These are phyloP conservation scores for Drosophila santomea DNA, from an alignment of 1,140 invertebrate genomes.

Conservation along the genomic window DNA sequence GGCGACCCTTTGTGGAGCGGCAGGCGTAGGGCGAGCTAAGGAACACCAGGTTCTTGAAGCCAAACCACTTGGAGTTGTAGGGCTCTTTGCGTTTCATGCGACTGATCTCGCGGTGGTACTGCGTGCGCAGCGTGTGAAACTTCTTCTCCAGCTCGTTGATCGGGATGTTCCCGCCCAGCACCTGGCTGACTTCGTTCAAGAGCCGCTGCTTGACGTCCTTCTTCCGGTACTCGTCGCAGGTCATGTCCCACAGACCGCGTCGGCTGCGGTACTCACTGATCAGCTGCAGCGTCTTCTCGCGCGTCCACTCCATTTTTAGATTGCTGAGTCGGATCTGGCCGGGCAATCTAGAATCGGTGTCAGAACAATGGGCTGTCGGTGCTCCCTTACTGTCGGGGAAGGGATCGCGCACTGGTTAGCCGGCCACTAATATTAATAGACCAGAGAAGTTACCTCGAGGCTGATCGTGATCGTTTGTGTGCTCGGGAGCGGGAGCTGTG, in stretches of 20 bases:
- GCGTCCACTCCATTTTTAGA: conserved; percentile 84
- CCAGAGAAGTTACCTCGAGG: conserved; percentile 41
- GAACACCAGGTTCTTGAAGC: conserved; percentile 79
- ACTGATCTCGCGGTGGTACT: conserved; percentile 83
- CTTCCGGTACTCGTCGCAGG: conserved; percentile 82
- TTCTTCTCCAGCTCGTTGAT: conserved; percentile 80
- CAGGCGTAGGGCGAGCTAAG: conserved; percentile 80
- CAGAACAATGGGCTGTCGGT: conserved; percentile 37
- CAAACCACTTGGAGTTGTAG: conserved; percentile 84
- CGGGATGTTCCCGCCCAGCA: conserved; percentile 72
- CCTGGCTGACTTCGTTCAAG: conserved; percentile 69
- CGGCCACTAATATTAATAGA: conserved; percentile 36
- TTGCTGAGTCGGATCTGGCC: conserved; percentile 41
- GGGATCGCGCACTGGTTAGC: conserved; percentile 28
- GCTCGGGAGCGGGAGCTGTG: conserved; percentile 7
- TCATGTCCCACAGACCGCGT: conserved; percentile 83
- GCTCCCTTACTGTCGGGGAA: conserved; percentile 43
- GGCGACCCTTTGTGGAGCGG: conserved; percentile 68
- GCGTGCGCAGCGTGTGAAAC: conserved; percentile 80
- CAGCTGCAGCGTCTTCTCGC: conserved; percentile 77
- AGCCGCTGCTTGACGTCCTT: conserved; percentile 81
- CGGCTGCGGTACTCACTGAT: conserved; percentile 78
- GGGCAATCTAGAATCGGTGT: conserved; percentile 40
- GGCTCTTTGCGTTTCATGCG: conserved; percentile 83
- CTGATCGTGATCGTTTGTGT: conserved; percentile 10